These are phyloP conservation scores for Coboldia fuscipes DNA, from an alignment of 1,140 invertebrate genomes.

Conservation along the genomic window DNA sequence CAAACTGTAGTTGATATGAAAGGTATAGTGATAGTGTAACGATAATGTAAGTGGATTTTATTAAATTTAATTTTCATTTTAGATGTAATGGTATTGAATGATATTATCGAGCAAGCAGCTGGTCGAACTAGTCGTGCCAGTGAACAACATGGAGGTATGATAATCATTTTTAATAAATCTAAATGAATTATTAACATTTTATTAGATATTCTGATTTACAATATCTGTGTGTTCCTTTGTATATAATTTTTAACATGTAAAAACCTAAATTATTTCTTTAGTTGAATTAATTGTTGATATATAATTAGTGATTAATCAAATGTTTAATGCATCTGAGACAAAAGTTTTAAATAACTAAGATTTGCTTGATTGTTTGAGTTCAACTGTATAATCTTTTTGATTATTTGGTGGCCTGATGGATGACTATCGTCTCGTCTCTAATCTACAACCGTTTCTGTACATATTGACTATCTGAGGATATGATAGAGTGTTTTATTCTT, in stretches of 20 bases:
- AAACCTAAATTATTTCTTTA: not conserved
- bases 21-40: slow-evolving; percentile 55
- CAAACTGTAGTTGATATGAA: slow-evolving; percentile 84
- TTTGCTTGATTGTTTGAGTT: no score
- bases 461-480: no score
- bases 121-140: slow-evolving; percentile 62
- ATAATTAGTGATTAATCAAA: no score
- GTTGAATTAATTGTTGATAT: not conserved
- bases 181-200: not conserved
- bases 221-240: not conserved
- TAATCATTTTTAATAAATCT: slow-evolving; percentile 3
- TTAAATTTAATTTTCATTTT: no score
- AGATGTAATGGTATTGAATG: slow-evolving; percentile 96
- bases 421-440: no score
- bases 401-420: no score
- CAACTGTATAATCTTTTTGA: no score
- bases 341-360: no score
- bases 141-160: slow-evolving; percentile 67
- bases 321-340: no score
- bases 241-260: not conserved
- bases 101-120: slow-evolving; percentile 90
- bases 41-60: no score
- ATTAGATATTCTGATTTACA: not conserved
- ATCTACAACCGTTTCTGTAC: no score
- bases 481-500: no score